phyloP scores from a whole-genome alignment of 2,888 invertebrate genomes.

The Sclerodermus sp. region DNA sequence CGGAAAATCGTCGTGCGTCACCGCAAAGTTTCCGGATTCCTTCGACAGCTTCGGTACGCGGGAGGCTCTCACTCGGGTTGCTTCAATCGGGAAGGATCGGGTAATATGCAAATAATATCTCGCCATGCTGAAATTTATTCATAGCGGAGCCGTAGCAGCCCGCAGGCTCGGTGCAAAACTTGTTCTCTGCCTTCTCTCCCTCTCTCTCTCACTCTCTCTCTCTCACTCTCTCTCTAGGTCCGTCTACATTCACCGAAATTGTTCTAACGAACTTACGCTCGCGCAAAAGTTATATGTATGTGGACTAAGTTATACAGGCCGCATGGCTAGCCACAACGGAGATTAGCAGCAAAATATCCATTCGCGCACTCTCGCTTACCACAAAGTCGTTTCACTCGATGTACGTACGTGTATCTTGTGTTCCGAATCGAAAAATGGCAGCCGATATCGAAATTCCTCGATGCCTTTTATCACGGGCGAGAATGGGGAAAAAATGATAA shows the following conservation, averaged over 20 bases:
- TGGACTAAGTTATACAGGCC: no score
- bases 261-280: constrained; percentile 31
- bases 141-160: constrained; percentile 34
- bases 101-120: constrained; percentile 43
- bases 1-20: no score
- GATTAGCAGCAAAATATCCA: not conserved
- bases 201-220: not conserved
- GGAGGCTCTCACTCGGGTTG: no score
- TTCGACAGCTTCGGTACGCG: no score
- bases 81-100: not conserved
- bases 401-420: no score
- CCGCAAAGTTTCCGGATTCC: no score
- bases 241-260: constrained; percentile 19
- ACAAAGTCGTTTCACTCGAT: no score
- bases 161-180: constrained; percentile 27
- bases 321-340: not conserved
- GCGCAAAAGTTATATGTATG: constrained; percentile 21
- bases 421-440: no score
- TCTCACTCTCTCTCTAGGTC: not conserved
- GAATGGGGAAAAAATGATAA: no score
- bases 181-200: constrained; percentile 14
- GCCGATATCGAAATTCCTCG: no score
- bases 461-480: no score
- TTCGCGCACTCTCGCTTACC: not conserved
- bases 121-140: constrained; percentile 44